These are phyloP conservation scores for Geotrypetes seraphini DNA, from an alignment of 2,797 vertebrate genomes.

Conservation along the genomic window DNA sequence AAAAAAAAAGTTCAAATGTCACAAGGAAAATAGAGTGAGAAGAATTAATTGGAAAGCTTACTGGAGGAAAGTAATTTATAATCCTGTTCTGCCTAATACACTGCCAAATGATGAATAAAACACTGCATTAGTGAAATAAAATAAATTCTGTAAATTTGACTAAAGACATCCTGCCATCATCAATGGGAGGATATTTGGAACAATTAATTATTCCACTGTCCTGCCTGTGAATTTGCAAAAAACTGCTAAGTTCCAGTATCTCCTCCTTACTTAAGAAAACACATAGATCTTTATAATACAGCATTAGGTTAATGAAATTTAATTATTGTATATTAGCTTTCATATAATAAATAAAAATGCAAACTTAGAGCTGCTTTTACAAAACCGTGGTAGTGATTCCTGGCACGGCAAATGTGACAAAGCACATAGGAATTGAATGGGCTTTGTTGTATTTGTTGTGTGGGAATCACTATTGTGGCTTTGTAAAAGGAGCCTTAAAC, in stretches of 20 bases:
- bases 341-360: neutral
- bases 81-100: slow-evolving; percentile 73
- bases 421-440: too few relatives aligned
- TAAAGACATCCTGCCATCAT: slow-evolving; percentile 79
- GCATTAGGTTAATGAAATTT: slow-evolving; percentile 30
- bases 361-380: too few relatives aligned
- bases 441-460: too few relatives aligned
- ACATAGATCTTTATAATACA: slow-evolving; percentile 25
- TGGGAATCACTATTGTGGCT: too few relatives aligned
- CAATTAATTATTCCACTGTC: slow-evolving; percentile 76
- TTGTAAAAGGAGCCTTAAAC: too few relatives aligned
- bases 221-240: slow-evolving; percentile 61
- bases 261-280: slow-evolving; percentile 22
- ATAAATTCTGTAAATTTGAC: slow-evolving; percentile 82
- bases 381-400: too few relatives aligned
- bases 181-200: slow-evolving; percentile 75
- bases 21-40: slow-evolving; percentile 69
- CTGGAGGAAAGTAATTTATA: slow-evolving; percentile 77
- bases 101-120: slow-evolving; percentile 69
- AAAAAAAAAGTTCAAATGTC: slow-evolving; percentile 71
- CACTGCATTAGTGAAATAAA: slow-evolving; percentile 89
- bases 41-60: slow-evolving; percentile 87
- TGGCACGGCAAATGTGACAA: too few relatives aligned
- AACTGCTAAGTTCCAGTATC: slow-evolving; percentile 24
- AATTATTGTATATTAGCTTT: slow-evolving; percentile 23